A percentile compares a stretch with the other conserved stretches of the same genome.
These are phyloP conservation scores for Macquaria ambigua DNA, from an alignment of 2,113 vertebrate genomes.

Conservation along the genomic window DNA sequence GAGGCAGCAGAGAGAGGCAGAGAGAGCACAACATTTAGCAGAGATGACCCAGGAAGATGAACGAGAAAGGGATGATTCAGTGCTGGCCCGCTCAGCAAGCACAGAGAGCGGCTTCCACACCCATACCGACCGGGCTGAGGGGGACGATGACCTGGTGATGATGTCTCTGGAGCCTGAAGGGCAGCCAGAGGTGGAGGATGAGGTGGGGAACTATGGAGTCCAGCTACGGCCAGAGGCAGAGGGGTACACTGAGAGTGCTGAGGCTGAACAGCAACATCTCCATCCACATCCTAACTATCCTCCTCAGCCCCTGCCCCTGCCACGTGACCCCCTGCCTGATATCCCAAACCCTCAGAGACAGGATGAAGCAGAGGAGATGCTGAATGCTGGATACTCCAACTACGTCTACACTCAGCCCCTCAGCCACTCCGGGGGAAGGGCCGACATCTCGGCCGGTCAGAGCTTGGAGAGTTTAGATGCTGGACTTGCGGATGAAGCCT, in stretches of 20 bases:
- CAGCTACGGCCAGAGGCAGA: constrained; percentile 87
- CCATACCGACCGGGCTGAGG: constrained; percentile 94
- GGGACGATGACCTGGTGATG: constrained; percentile 88
- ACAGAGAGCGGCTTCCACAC: constrained; percentile 97
- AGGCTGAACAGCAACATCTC: constrained; percentile 89
- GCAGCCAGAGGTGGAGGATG: constrained; percentile 80
- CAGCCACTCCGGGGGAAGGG: constrained; percentile 70
- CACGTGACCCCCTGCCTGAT: constrained; percentile 80
- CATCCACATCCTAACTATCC: constrained; percentile 75
- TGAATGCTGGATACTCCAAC: constrained; percentile 90
- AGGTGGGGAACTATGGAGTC: constrained; percentile 64
- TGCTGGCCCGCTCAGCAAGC: constrained; percentile 92
- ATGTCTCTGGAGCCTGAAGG: constrained; percentile 69
- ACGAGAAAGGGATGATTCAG: constrained; percentile 85
- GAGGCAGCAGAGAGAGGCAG: constrained; percentile 78
- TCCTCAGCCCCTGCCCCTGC: constrained; percentile 82
- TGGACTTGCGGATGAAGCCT: constrained; percentile 85
- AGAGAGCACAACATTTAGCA: constrained; percentile 59
- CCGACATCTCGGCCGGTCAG: constrained; percentile 48
- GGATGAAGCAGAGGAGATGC: constrained; percentile 85
- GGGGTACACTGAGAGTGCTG: constrained; percentile 93
- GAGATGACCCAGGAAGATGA: constrained; percentile 79
- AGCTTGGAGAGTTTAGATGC: constrained; percentile 43
- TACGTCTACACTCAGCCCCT: constrained; percentile 91
- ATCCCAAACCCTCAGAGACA: constrained; percentile 86